Evolutionary conservation across 2,888 invertebrate species (phyloP), one percentile per base, ranked within the genome.

Genomic region (Petrolisthes manimaculis): DNA sequence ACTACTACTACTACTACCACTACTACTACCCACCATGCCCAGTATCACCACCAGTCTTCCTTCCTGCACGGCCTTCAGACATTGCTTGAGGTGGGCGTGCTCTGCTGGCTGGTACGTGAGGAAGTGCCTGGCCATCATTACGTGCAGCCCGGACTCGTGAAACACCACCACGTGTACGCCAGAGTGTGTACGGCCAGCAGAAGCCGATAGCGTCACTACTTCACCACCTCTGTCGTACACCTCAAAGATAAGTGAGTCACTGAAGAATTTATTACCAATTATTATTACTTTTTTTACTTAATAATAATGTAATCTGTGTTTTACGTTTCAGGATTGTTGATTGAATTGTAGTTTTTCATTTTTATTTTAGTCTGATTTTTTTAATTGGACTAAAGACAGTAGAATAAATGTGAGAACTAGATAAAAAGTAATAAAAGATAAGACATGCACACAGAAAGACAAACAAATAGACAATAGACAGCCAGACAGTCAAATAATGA

Each of bases 41-140:
- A 75, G 54, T 6, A 83, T n/a, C 18, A 78, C 74, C 6, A 87
- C 4, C 71, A 83, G 51, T 21, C 87, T 78, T 51, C 87, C 87
- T 4, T n/a, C 54, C 56, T 83, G 83, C 83, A 87, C 71, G 71
- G 55, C 69, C 9, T 56, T 18, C 78, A 87, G 6, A 8, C 79
- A 69, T n/a, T 56, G 24, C 51, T 9, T 51, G 18, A 87, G 56
- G 0, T 83, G 78, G 37, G 12, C 69, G 61, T 87, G 87, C 71
- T 87, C 87, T n/a, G 87, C 83, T 1, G 87, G 87, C 79, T 87
- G 87, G 79, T 83, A 78, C 37, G 87, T 87, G n/a, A 79, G 79
- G 79, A 74, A 87, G 14, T 83, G 87, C 14, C 69, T 53, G 61
- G 79, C 87, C 87, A 79, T 79, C 87, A 87, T 87, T 24, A 87